Base-by-base conservation (phyloP, 2,888 invertebrate species). In the Acleris sparsana region DNA sequence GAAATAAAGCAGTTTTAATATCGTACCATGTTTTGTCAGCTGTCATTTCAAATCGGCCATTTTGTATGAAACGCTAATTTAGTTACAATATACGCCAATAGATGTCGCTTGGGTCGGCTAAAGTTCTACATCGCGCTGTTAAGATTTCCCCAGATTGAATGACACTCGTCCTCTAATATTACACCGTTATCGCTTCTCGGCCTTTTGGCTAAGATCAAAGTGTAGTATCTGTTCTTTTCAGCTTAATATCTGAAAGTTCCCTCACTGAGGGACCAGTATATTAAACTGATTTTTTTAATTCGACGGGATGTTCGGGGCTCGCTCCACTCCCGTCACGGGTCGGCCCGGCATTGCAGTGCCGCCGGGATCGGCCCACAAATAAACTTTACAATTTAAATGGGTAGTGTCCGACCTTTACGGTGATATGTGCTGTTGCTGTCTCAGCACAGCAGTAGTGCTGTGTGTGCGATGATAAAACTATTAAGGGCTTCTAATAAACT, bases 171-270 rank as follows among this genome's bases (percentile, higher is more conserved):
- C 16, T 20, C 1, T 16, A 4, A 43, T 6, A 13, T 3, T 5
- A 0, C 1, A 2, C 1, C 5, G 20, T 13, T 55, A 55, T 55
- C 55, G 55, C 55, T 55, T 55, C 55, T 55, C 55, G 55, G 55
- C 55, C 55, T 39, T 22, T 16, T 46, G 46, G 17, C 56, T 49
- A 49, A 49, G 49, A 49, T 49, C 49, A 49, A 49, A 49, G 49
- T 49, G 49, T 49, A 49, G 49, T 49, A 49, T 49, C 49, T 49
- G 49, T 49, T 49, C 49, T 49, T 49, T 49, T 49, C 49, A 49
- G 49, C 49, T 49, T 49, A 49, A 49, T 49, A 49, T 49, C 49
- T 49, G 49, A 49, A 49, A 49, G 49, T 49, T 49, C 49, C 49
- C 49, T 49, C 49, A 49, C 49, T 49, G 49, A 49, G 49, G 49